phyloP scores from a whole-genome alignment of 2,113 vertebrate genomes.

The Todiramphus chloris region DNA sequence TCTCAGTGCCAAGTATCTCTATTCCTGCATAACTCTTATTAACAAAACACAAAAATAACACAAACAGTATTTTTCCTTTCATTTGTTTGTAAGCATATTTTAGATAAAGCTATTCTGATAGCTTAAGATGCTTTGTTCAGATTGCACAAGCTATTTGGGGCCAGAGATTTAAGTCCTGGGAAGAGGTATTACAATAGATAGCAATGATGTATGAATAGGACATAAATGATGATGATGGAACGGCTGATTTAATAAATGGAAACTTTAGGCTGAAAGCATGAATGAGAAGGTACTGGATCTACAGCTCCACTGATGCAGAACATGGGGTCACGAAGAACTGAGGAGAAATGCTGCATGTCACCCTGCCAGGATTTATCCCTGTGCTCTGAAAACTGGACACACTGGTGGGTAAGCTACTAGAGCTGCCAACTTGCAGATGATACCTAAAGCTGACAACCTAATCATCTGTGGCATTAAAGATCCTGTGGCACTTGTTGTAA shows the following conservation, averaged over 20 bases:
- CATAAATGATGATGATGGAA: constrained; percentile 9
- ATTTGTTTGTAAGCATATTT: constrained; percentile 6
- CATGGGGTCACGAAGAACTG: background rate
- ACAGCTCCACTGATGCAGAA: background rate
- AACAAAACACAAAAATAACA: constrained; percentile 11
- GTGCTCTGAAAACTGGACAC: background rate
- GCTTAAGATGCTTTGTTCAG: background rate
- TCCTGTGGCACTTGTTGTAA: constrained; percentile 7
- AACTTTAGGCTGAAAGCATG: constrained; percentile 1
- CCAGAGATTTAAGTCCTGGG: constrained; percentile 33
- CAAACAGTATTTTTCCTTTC: background rate
- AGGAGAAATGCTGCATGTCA: background rate
- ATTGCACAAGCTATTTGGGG: background rate
- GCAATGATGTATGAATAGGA: constrained; percentile 26
- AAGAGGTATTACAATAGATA: constrained; percentile 26
- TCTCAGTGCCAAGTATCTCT: background rate
- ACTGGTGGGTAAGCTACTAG: background rate
- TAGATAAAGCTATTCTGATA: constrained; percentile 19
- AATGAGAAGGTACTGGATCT: background rate
- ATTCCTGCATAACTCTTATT: background rate
- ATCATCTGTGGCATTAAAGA: constrained; percentile 8
- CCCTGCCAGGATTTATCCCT: background rate
- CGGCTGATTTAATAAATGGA: constrained; percentile 22
- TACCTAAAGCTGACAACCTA: background rate
- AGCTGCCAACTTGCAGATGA: background rate